phyloP scores from a whole-genome alignment of 2,888 invertebrate genomes.

The Bruchidius siliquastri region DNA sequence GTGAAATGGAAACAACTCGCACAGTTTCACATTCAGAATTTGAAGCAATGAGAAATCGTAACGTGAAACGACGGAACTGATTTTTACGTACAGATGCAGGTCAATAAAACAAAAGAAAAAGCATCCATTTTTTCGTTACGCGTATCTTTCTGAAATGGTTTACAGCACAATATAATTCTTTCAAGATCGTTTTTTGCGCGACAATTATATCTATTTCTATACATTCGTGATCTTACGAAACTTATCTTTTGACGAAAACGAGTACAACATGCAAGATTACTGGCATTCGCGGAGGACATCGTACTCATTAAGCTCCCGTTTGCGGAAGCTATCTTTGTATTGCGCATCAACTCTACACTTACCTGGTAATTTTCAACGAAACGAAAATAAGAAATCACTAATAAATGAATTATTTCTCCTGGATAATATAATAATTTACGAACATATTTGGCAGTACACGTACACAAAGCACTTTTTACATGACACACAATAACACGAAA shows the following conservation, averaged over 20 bases:
- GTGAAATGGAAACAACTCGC: neutral
- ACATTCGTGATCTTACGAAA: neutral
- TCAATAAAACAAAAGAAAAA: constrained; percentile 22
- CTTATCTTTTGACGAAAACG: constrained; percentile 1
- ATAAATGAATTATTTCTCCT: constrained; percentile 18
- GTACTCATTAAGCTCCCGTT: neutral
- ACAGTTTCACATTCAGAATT: neutral
- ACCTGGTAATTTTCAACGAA: constrained; percentile 11
- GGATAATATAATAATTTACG: constrained; percentile 22
- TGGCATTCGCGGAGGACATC: neutral
- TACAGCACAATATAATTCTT: neutral
- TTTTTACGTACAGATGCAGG: constrained; percentile 15
- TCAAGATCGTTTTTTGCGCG: neutral
- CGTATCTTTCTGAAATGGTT: neutral
- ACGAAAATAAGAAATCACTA: constrained; percentile 4
- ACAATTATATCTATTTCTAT: neutral
- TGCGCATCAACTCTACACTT: constrained; percentile 7
- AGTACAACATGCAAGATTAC: neutral
- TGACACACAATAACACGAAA: constrained; percentile 18
- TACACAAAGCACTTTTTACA: constrained; percentile 26
- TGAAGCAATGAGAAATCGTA: neutral
- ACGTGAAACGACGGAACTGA: neutral
- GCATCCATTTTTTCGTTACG: constrained; percentile 8
- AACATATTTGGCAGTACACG: constrained; percentile 18
- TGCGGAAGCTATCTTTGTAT: neutral